Evolutionary conservation across 2,113 vertebrate genomes (phyloP), one percentile per base, ranked within the genome.

Genomic region (Sarotherodon lohbergeri): DNA sequence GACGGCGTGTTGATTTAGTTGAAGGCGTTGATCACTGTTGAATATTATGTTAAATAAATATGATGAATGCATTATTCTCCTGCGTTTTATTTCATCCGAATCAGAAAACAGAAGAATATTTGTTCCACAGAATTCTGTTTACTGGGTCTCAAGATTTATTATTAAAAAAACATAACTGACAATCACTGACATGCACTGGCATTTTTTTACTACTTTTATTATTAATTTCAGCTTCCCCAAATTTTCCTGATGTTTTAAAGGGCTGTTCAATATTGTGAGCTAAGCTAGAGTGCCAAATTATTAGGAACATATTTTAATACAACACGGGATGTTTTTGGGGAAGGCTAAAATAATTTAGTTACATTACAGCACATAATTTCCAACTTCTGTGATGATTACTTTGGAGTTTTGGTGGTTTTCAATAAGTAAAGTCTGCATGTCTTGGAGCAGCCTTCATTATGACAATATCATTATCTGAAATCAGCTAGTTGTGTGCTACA

Each of bases 301-400:
- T 19, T 52, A 48, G 8, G 46, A 29, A 34, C 73, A 78, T 0
- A 34, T 52, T 34, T 34, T 34, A 34, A 34, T 52, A 52, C 73
- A 52, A 78, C 17, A 50, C 6, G 1, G 0, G 16, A 76, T 27
- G 41, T 50, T 76, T 76, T 11, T 48, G 16, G 16, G 71, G 14
- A 2, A 32, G 6, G 9, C 16, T 78, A 9, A 78, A 78, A 50
- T 50, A 13, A 32, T 78, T n/a, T 32, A 7, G 29, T 78, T n/a
- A 52, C 73, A 34, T n/a, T 34, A 52, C 17, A 52, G 27, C 0
- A 1, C 10, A 32, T 52, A 5, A 50, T 50, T 29, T 19, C 9
- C 27, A 50, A 34, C 27, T n/a, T 78, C 10, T n/a, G 10, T 34
- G 27, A n/a, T 52, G 7, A 78, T 78, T 78, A 52, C 27, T 52